Percentiles rank a stretch among this genome's conserved stretches.
Conservation (phyloP, 2,113 vertebrate species). For the Melanocharis versteri region DNA sequence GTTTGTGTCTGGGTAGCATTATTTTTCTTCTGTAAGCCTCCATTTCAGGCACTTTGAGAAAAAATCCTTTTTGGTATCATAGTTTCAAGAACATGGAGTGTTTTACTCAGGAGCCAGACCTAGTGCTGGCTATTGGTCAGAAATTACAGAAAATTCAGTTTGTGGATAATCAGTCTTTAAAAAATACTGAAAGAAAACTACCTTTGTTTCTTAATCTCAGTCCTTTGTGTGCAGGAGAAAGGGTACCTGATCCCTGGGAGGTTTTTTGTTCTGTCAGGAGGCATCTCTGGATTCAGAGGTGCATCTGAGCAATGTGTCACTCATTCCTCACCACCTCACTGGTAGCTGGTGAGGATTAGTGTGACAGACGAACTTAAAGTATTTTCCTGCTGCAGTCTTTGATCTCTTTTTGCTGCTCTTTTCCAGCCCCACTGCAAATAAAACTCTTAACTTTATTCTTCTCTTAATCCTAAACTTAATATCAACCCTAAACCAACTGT, state of each 20-base stretch:
- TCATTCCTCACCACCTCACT: neutral
- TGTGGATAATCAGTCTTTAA: neutral
- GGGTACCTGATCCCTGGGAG: neutral
- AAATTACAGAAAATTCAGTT: neutral
- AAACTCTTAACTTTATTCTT: neutral
- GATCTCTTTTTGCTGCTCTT: neutral
- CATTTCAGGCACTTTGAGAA: neutral
- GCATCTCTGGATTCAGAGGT: neutral
- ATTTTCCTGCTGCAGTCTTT: neutral
- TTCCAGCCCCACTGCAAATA: neutral
- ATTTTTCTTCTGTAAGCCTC: neutral
- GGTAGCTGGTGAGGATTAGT: neutral
- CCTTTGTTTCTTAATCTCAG: neutral
- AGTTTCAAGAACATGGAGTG: neutral
- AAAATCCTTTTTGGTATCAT: neutral
- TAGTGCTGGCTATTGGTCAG: neutral
- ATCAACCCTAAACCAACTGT: neutral
- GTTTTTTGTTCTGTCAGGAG: neutral
- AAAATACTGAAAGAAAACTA: neutral
- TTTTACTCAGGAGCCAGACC: neutral
- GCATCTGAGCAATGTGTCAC: neutral
- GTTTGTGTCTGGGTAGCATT: neutral
- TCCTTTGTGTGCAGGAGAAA: neutral
- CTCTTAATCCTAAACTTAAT: neutral
- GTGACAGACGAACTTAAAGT: neutral